Evolutionary conservation across 2,113 vertebrate species (phyloP).

Genomic region (Xerus inauris): DNA sequence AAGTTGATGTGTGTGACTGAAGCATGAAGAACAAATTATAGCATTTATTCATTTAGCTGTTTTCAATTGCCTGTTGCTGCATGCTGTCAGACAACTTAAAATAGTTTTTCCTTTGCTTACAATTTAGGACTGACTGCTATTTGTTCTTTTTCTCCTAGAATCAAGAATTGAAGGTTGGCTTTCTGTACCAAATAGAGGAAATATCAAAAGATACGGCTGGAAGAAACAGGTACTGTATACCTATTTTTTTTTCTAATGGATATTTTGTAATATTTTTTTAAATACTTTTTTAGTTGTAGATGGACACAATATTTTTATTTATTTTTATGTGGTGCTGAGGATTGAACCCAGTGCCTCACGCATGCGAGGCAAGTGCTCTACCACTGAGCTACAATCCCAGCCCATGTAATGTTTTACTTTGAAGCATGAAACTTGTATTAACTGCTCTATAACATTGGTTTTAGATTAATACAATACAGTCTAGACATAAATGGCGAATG

Average conservation of each 20-base stretch:
- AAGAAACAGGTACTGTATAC: slow-evolving; percentile 94
- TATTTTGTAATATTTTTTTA: slow-evolving; percentile 54
- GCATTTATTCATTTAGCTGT: slow-evolving; percentile 81
- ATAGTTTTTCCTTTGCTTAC: slow-evolving; percentile 57
- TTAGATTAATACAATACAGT: slow-evolving; percentile 16
- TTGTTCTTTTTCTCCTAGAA: slow-evolving; percentile 86
- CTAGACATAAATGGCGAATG: slow-evolving; percentile 30
- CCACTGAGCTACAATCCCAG: no score
- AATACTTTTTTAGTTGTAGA: no score
- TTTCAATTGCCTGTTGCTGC: slow-evolving; percentile 84
- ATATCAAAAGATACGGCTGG: slow-evolving; percentile 98
- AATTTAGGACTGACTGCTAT: slow-evolving; percentile 55
- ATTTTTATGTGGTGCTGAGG: no score
- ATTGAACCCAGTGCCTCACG: no score
- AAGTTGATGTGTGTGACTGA: slow-evolving; percentile 84
- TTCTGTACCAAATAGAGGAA: slow-evolving; percentile 96
- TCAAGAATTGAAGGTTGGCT: slow-evolving; percentile 99
- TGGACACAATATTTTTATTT: no score
- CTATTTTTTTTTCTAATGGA: not conserved
- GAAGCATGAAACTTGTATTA: slow-evolving; percentile 23
- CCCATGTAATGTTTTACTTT: slow-evolving; percentile 50
- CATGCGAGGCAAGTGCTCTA: no score
- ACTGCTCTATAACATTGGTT: not conserved
- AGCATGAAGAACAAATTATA: slow-evolving; percentile 86
- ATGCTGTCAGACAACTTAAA: slow-evolving; percentile 80